phyloP scores from a whole-genome alignment of 2,888 invertebrate species.

The Sussaba pulchella region DNA sequence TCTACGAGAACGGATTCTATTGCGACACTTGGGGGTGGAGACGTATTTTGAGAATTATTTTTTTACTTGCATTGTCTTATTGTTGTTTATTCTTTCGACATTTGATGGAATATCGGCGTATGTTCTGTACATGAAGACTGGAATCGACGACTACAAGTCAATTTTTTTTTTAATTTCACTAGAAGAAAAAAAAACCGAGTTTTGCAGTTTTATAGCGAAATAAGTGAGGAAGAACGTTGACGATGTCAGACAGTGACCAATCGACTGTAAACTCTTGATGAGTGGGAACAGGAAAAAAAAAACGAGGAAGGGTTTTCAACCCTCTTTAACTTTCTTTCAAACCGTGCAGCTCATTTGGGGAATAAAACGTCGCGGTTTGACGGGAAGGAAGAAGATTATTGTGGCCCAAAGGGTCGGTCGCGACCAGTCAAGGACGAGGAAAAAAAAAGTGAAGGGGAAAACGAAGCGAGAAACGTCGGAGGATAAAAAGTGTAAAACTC shows the following conservation, averaged over 20 bases:
- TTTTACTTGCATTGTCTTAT: too few species aligned
- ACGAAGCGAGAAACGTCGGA: conserved; percentile 55
- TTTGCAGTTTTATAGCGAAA: not conserved
- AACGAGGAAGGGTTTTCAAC: conserved; percentile 34
- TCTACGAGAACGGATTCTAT: conserved; percentile 13
- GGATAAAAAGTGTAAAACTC: conserved; percentile 72
- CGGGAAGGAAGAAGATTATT: conserved; percentile 77
- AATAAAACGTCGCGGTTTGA: conserved; percentile 76
- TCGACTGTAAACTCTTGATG: conserved; percentile 53
- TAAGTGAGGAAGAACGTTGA: conserved; percentile 25
- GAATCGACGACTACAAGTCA: not conserved
- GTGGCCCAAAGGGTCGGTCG: conserved; percentile 45
- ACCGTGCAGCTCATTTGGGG: conserved; percentile 77
- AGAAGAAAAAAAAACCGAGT: not conserved
- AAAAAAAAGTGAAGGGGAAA: not conserved
- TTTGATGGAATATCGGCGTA: too few species aligned
- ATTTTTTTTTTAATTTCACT: not conserved
- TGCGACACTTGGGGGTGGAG: conserved; percentile 7
- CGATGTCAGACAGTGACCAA: conserved; percentile 11
- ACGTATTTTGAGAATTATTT: too few species aligned
- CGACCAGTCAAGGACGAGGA: conserved; percentile 16
- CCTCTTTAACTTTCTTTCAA: conserved; percentile 76
- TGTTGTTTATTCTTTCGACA: too few species aligned
- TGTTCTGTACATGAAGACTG: too few species aligned
- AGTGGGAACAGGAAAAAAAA: conserved; percentile 34